phyloP scores from a whole-genome alignment of 2,113 vertebrate genomes.

The Dascyllus trimaculatus region DNA sequence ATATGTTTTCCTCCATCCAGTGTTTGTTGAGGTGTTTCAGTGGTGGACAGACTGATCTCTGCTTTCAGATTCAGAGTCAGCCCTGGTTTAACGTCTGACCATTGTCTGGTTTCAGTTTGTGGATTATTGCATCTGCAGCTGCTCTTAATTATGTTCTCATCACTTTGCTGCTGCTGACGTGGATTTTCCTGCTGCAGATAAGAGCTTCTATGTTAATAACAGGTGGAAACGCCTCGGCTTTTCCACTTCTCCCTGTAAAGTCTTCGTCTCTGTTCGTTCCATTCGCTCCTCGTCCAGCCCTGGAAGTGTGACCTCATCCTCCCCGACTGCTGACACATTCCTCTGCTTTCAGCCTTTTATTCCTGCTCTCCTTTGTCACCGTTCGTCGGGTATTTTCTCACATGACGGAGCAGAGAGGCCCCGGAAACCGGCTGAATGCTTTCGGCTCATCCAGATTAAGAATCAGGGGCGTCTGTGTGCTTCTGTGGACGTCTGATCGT shows the following conservation, averaged over 20 bases:
- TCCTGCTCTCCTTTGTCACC: constrained; percentile 26
- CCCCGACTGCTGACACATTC: constrained; percentile 70
- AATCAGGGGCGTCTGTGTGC: no score
- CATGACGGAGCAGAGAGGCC: constrained; percentile 54
- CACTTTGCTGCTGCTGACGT: no score
- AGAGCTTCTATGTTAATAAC: neutral
- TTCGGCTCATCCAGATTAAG: constrained; percentile 30
- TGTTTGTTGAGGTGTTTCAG: no score
- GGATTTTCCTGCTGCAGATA: constrained; percentile 4
- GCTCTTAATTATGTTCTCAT: no score
- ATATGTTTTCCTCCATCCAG: no score
- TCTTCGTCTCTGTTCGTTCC: neutral
- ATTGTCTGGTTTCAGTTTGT: no score
- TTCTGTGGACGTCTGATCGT: no score
- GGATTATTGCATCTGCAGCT: no score
- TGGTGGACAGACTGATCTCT: no score
- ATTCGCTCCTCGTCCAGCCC: constrained; percentile 1
- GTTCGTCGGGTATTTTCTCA: constrained; percentile 1
- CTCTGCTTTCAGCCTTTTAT: constrained; percentile 63
- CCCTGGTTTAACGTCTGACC: no score
- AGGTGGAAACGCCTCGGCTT: constrained; percentile 12
- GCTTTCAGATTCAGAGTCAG: no score
- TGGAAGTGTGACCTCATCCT: constrained; percentile 62
- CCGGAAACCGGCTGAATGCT: constrained; percentile 40
- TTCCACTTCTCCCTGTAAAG: neutral